phyloP scores from a whole-genome alignment of 2,113 vertebrate genomes.

The Clarias gariepinus region DNA sequence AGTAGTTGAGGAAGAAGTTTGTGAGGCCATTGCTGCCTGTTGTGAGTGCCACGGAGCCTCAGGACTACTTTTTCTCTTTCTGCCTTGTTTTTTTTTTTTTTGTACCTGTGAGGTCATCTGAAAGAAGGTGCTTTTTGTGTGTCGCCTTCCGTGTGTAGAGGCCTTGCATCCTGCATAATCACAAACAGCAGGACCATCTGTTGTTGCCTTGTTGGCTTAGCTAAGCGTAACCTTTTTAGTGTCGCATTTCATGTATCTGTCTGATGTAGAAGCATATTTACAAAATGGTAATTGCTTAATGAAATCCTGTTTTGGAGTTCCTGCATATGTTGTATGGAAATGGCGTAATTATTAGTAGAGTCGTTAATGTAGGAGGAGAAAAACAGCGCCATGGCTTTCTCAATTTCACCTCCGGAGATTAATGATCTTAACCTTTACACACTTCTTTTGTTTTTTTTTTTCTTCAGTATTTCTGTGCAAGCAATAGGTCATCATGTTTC shows the following conservation, averaged over 20 bases:
- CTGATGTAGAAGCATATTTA: constrained; percentile 73
- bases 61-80: not conserved
- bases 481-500: constrained; percentile 40
- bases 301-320: constrained; percentile 61
- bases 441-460: constrained; percentile 19
- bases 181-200: constrained; percentile 78
- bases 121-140: constrained; percentile 56
- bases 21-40: constrained; percentile 42
- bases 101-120: constrained; percentile 62
- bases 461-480: constrained; percentile 33
- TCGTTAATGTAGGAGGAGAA: constrained; percentile 55
- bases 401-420: constrained; percentile 44
- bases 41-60: constrained; percentile 31
- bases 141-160: constrained; percentile 69
- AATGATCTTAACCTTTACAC: constrained; percentile 55
- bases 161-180: constrained; percentile 75
- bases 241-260: constrained; percentile 72
- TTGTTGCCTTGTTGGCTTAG: constrained; percentile 77
- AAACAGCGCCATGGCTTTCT: constrained; percentile 22
- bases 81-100: not conserved
- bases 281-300: constrained; percentile 76
- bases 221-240: constrained; percentile 73
- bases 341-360: constrained; percentile 60
- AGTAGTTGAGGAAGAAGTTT: constrained; percentile 57
- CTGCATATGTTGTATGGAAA: constrained; percentile 69